A percentile compares a stretch with the other conserved stretches of the same genome.
Evolutionary conservation across 1,140 invertebrate genomes (phyloP).

Genomic region (Apis florea): DNA sequence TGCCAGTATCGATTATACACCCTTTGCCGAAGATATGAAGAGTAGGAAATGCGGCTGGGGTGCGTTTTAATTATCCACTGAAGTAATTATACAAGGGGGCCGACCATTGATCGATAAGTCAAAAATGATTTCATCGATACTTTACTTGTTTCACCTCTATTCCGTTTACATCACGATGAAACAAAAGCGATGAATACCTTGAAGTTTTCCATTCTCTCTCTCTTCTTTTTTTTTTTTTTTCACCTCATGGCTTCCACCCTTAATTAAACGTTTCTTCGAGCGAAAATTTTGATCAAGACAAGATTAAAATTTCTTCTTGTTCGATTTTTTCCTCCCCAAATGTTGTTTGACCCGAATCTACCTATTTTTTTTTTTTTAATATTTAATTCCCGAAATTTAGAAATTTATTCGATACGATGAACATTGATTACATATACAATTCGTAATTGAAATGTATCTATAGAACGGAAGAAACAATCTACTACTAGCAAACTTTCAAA

Average conservation of each 20-base stretch:
- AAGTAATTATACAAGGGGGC: slow-evolving; percentile 71
- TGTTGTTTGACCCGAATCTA: neutral
- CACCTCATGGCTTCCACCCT: neutral
- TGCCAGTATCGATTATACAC: slow-evolving; percentile 78
- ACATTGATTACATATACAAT: too few relatives aligned
- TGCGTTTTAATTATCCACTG: slow-evolving; percentile 73
- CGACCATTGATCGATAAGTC: slow-evolving; percentile 61
- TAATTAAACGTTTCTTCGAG: neutral
- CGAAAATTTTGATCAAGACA: neutral
- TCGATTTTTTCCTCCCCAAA: neutral
- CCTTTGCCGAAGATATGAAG: slow-evolving; percentile 46
- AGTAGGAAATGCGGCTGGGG: slow-evolving; percentile 52
- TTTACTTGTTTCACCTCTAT: neutral
- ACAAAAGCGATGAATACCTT: neutral
- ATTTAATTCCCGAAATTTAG: too few relatives aligned
- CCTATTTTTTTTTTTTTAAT: too few relatives aligned
- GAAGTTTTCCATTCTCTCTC: neutral
- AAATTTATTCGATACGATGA: too few relatives aligned
- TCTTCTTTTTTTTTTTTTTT: too few relatives aligned
- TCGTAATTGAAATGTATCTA: too few relatives aligned
- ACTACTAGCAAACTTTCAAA: too few relatives aligned
- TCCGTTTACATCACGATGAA: neutral
- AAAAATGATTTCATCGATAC: slow-evolving; percentile 31
- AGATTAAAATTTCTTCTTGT: neutral
- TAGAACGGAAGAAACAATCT: too few relatives aligned